A percentile compares a stretch with the other conserved stretches of the same genome.
These are phyloP conservation scores for Phoxinus phoxinus DNA, from an alignment of 2,113 vertebrate genomes.

Conservation along the genomic window DNA sequence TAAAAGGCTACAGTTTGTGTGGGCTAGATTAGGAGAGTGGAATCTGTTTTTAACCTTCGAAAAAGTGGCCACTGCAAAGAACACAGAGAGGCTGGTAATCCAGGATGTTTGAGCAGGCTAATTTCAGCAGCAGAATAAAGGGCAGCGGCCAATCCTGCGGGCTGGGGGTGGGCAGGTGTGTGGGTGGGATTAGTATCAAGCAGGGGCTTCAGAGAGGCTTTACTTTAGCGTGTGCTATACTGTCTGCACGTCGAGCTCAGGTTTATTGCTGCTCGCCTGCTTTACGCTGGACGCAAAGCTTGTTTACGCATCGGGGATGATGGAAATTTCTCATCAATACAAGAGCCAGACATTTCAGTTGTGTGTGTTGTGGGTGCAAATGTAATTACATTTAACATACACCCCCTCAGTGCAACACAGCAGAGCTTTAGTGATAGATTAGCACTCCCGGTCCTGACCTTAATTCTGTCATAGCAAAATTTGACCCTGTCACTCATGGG, in stretches of 20 bases:
- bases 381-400: background rate
- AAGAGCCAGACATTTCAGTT: slow-evolving; percentile 1
- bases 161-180: slow-evolving; percentile 5
- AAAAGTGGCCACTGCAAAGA: slow-evolving; percentile 54
- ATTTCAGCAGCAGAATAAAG: slow-evolving; percentile 51
- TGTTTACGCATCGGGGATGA: background rate
- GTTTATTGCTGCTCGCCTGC: background rate
- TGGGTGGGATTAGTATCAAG: slow-evolving; percentile 42
- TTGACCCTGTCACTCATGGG: slow-evolving; percentile 7
- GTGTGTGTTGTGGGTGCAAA: slow-evolving; percentile 2
- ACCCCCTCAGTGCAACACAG: background rate
- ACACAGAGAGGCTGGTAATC: slow-evolving; percentile 53
- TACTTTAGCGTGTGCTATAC: slow-evolving; percentile 15
- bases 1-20: slow-evolving; percentile 60
- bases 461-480: slow-evolving; percentile 43
- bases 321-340: slow-evolving; percentile 9
- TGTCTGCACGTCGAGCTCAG: background rate
- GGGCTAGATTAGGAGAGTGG: slow-evolving; percentile 59
- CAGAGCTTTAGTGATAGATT: slow-evolving; percentile 22
- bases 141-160: slow-evolving; percentile 34
- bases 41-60: slow-evolving; percentile 64
- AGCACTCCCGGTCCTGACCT: slow-evolving; percentile 35
- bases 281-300: background rate
- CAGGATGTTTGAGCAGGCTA: slow-evolving; percentile 52
- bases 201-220: slow-evolving; percentile 26